Conservation (phyloP, 2,888 invertebrate species). For the Cylindroiulus punctatus region DNA sequence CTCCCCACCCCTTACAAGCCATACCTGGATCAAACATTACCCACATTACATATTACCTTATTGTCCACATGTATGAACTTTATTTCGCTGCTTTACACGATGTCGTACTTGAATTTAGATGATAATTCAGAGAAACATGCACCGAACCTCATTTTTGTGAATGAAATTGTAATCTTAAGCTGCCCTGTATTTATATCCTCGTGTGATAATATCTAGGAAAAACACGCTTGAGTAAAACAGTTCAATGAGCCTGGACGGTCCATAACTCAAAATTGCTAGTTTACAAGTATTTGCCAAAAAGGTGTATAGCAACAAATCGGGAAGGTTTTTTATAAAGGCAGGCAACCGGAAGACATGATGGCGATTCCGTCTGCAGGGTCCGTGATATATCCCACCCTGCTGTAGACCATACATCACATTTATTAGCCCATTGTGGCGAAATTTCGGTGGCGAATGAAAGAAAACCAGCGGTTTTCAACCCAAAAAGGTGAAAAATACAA, state of each 20-base stretch:
- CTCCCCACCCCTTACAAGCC: background rate
- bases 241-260: background rate
- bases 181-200: background rate
- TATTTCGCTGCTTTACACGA: no score
- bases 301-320: constrained; percentile 34
- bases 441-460: background rate
- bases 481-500: constrained; percentile 27
- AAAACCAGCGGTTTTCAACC: background rate
- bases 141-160: background rate
- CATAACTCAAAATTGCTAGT: background rate
- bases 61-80: no score
- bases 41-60: no score
- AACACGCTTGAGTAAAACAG: constrained; percentile 6
- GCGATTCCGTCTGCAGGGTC: background rate
- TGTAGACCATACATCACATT: constrained; percentile 23
- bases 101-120: background rate
- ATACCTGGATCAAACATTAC: no score
- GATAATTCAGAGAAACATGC: background rate
- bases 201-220: constrained; percentile 16
- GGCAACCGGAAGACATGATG: background rate
- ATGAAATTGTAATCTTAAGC: background rate
- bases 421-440: background rate
- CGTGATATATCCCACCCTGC: background rate
- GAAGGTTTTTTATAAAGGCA: background rate
- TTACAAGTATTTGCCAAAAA: constrained; percentile 22